phyloP scores from a whole-genome alignment of 2,113 vertebrate genomes.

The Dromaius novaehollandiae region DNA sequence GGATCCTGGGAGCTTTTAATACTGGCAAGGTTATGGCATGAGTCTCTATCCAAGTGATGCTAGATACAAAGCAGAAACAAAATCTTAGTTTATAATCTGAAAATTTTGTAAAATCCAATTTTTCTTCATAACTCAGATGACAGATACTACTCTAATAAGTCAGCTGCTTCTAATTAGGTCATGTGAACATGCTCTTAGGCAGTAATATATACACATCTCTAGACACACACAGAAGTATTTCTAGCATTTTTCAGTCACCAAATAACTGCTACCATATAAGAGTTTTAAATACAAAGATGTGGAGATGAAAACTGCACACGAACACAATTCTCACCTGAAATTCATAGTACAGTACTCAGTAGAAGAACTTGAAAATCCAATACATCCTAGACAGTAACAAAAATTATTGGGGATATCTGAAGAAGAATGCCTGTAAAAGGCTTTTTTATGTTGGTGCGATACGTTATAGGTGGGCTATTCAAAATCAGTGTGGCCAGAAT shows the following conservation, averaged over 20 bases:
- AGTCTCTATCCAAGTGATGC: neutral
- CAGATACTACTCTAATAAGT: neutral
- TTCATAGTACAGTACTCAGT: neutral
- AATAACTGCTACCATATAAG: neutral
- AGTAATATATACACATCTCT: neutral
- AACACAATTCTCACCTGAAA: neutral
- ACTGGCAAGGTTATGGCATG: neutral
- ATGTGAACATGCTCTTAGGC: neutral
- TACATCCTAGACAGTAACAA: neutral
- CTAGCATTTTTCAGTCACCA: neutral
- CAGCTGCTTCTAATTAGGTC: neutral
- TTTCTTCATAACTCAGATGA: neutral
- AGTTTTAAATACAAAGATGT: neutral
- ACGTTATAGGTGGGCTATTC: rapidly evolving
- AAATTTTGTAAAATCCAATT: neutral
- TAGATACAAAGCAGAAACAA: neutral
- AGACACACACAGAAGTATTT: neutral
- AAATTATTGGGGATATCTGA: neutral
- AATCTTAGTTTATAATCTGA: neutral
- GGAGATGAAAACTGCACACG: neutral
- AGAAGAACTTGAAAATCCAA: neutral
- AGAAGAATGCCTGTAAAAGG: neutral
- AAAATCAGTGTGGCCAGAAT: neutral
- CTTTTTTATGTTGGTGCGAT: neutral
- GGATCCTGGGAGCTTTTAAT: neutral